Conservation (phyloP, 2,888 invertebrate genomes). For the Agonopterix alstromeriana region DNA sequence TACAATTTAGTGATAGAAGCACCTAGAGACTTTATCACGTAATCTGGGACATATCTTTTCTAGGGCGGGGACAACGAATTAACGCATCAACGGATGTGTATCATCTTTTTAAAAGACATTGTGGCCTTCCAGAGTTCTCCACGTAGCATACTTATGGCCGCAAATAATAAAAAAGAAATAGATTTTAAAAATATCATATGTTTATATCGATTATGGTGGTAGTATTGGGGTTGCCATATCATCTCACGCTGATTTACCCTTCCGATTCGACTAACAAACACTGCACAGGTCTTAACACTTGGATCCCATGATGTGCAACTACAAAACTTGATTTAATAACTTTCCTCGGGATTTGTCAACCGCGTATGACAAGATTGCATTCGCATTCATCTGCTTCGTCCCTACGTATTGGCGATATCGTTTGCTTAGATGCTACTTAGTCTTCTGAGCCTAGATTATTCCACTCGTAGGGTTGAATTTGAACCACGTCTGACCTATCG, state of each 20-base stretch:
- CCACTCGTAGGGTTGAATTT: too few relatives aligned
- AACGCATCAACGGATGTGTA: conserved; percentile 19
- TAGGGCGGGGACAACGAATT: conserved; percentile 34
- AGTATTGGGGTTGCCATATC: conserved; percentile 67
- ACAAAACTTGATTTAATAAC: not conserved
- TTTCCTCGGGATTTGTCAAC: not conserved
- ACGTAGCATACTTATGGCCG: conserved; percentile 54
- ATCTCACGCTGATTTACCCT: conserved; percentile 69
- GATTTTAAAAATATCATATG: conserved; percentile 40
- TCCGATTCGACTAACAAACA: conserved; percentile 68
- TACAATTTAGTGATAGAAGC: conserved; percentile 9
- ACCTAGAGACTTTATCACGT: conserved; percentile 42
- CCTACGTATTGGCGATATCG: too few relatives aligned
- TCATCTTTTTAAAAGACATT: conserved; percentile 10
- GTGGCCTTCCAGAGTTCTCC: conserved; percentile 78
- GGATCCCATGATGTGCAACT: conserved; percentile 16
- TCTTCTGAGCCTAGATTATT: too few relatives aligned
- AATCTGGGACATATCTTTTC: conserved; percentile 33
- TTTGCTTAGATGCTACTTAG: too few relatives aligned
- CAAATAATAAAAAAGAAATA: conserved; percentile 26
- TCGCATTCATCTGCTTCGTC: too few relatives aligned
- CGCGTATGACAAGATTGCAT: too few relatives aligned
- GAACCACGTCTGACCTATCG: too few relatives aligned
- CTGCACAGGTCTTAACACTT: conserved; percentile 68
- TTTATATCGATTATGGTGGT: conserved; percentile 67